phyloP scores from a whole-genome alignment of 2,888 invertebrate species.

The Chouioia cunea region DNA sequence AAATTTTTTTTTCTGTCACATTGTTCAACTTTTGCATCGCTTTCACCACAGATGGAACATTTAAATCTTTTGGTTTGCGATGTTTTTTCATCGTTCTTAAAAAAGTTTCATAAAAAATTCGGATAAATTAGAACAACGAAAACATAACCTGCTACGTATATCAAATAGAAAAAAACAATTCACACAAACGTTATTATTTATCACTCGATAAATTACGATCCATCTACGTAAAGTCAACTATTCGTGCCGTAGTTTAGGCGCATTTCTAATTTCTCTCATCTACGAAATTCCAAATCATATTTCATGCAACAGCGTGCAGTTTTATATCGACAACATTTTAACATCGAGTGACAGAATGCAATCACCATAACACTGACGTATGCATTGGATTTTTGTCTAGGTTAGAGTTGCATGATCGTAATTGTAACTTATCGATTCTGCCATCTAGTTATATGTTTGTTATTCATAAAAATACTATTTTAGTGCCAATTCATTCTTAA shows the following conservation, averaged over 20 bases:
- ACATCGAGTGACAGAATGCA: conserved; percentile 21
- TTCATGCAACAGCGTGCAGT: background rate
- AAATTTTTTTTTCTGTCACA: conserved; percentile 28
- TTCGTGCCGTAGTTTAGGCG: background rate
- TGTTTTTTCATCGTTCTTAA: conserved; percentile 9
- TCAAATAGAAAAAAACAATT: background rate
- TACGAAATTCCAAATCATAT: background rate
- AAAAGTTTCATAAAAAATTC: background rate
- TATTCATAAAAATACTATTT: too few species aligned
- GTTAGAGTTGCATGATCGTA: too few species aligned
- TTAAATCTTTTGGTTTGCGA: background rate
- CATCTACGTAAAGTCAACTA: too few species aligned
- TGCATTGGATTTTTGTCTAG: too few species aligned
- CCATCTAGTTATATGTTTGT: too few species aligned
- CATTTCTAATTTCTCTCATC: conserved; percentile 15
- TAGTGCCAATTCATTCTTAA: too few species aligned
- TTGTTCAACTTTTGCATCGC: conserved; percentile 25
- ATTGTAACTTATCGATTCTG: too few species aligned
- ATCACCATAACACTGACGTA: background rate
- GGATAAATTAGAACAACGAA: background rate
- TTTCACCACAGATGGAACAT: conserved; percentile 6
- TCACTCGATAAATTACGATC: too few species aligned
- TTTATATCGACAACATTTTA: conserved; percentile 3
- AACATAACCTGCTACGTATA: conserved; percentile 1
- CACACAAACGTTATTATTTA: background rate